These are phyloP conservation scores for Gephyroberyx darwinii DNA, from an alignment of 2,797 vertebrate species.

Conservation along the genomic window DNA sequence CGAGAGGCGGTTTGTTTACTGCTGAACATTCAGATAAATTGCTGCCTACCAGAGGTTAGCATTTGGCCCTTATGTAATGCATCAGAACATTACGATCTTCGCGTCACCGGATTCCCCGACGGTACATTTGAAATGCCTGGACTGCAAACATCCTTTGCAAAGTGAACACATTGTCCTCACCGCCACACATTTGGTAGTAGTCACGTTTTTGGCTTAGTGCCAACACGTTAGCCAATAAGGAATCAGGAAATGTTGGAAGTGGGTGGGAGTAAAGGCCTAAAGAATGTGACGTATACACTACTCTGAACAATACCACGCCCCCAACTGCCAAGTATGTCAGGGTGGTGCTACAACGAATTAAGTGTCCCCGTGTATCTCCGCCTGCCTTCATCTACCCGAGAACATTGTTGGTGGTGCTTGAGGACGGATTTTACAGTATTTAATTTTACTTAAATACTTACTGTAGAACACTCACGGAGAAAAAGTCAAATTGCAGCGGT, in stretches of 20 bases:
- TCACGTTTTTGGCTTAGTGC: constrained; percentile 78
- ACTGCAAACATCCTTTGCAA: constrained; percentile 22
- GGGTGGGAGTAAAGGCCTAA: constrained; percentile 26
- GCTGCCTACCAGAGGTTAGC: constrained; percentile 21
- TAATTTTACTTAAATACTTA: no score
- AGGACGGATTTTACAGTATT: no score
- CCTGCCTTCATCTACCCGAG: neutral
- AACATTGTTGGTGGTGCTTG: neutral
- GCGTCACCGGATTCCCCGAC: constrained; percentile 54
- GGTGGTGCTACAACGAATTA: neutral
- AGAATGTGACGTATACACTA: constrained; percentile 21
- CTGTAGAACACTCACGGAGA: fast-evolving
- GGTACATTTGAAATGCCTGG: constrained; percentile 30
- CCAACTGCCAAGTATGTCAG: constrained; percentile 55
- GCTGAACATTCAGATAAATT: constrained; percentile 19
- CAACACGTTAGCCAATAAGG: constrained; percentile 69
- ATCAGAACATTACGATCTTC: constrained; percentile 16
- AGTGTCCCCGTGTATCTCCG: neutral
- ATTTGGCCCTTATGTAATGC: constrained; percentile 61
- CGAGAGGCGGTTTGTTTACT: constrained; percentile 43
- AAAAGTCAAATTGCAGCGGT: no score
- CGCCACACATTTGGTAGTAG: constrained; percentile 59
- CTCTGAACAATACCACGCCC: constrained; percentile 47
- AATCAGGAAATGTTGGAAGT: neutral
- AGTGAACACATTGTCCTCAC: constrained; percentile 68